Percentiles rank a stretch among this genome's conserved stretches.
phyloP scores from a whole-genome alignment of 2,113 vertebrate genomes.

The Cavia porcellus region DNA sequence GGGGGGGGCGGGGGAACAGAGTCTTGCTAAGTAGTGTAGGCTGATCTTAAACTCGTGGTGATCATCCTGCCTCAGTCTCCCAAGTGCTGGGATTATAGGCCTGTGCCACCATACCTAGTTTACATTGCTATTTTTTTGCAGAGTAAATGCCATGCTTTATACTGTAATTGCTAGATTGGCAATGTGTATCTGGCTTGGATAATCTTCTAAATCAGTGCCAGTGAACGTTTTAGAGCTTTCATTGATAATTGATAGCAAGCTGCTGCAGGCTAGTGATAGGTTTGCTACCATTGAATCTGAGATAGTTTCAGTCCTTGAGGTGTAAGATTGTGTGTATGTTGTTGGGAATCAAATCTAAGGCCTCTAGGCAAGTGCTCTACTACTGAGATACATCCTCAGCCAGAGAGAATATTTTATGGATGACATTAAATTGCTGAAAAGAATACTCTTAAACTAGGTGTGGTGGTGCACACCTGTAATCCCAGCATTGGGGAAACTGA shows the following conservation, averaged over 20 bases:
- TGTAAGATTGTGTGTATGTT: neutral
- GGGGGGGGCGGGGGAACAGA: neutral
- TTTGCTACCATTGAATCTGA: neutral
- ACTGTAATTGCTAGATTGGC: slow-evolving; percentile 28
- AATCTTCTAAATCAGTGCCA: neutral
- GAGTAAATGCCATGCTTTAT: slow-evolving; percentile 53
- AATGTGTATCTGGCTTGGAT: slow-evolving; percentile 51
- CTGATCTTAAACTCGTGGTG: neutral
- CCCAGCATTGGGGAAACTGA: neutral
- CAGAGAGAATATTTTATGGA: slow-evolving; percentile 35
- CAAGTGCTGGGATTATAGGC: neutral
- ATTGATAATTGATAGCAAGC: neutral
- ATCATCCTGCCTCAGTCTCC: neutral
- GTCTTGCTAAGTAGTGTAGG: neutral
- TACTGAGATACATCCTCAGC: neutral
- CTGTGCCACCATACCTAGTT: neutral
- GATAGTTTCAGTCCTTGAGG: slow-evolving; percentile 10
- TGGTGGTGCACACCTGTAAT: neutral
- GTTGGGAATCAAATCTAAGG: neutral
- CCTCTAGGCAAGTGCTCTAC: neutral
- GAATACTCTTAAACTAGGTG: neutral
- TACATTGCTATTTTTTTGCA: slow-evolving; percentile 52
- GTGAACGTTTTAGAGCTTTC: neutral
- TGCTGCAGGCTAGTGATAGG: neutral
- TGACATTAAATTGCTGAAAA: slow-evolving; percentile 43